Evolutionary conservation across 2,113 vertebrate genomes (phyloP), one percentile per base, ranked within the genome.

Genomic region (Mormoops blainvillei): DNA sequence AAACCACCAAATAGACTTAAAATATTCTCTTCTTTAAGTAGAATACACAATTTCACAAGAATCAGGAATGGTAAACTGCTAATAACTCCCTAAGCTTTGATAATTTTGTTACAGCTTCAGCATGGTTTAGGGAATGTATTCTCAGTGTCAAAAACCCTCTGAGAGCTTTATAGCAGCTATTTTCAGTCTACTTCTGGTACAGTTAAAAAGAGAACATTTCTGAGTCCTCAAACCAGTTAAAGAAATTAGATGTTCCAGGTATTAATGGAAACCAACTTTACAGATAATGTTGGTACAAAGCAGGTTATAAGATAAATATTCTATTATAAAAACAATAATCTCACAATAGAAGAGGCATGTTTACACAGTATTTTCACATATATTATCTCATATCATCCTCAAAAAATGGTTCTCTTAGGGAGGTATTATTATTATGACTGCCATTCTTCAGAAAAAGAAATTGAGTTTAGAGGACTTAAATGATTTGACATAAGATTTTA

Each of bases 251-350:
- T 48, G 31, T 61, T 88, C 31, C 31, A 48, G 38, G 45, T 63
- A 84, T 87, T 77, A 87, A 71, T 52, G 83, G 48, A 94, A 93
- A 67, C n/a, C 38, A 91, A 50, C 5, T 90, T 91, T 67, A 61
- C 58, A 41, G 52, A 88, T 82, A 92, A 82, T 22, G 73, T 63
- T 36, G 45, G 22, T 83, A 93, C 41, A 58, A 96, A 73, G 36
- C 63, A 73, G 33, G 31, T 91, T 63, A 67, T 56, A 93, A 68
- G 19, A 10, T 24, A 15, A 87, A 22, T 67, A 91, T 68, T 80
- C 91, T 38, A 68, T 68, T 80, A 93, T 38, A 74, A 84, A 93
- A 96, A 73, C 73, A 85, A 70, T 61, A 16, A 58, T 52, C 9
- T 63, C 58, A n/a, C 61, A 36, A 58, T 73, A 38, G n/a, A 52